Evolutionary conservation across 2,113 vertebrate species (phyloP).

Genomic region (Romanogobio albipinnatus): DNA sequence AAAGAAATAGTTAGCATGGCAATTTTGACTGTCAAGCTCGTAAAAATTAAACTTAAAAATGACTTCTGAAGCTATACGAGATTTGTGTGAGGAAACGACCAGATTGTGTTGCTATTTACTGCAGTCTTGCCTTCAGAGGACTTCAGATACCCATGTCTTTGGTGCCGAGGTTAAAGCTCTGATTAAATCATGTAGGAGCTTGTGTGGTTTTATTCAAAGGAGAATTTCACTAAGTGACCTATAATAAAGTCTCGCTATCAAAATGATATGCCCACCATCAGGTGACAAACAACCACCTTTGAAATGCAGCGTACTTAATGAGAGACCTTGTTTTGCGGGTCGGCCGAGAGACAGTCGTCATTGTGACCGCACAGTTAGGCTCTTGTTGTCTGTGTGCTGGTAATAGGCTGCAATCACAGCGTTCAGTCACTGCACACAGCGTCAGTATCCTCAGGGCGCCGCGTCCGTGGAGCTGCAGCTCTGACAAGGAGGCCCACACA

Average conservation of each 20-base stretch:
- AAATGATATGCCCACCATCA: not conserved
- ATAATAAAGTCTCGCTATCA: conserved; percentile 13
- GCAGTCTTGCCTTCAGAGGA: not conserved
- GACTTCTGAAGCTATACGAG: not conserved
- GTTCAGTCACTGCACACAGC: conserved; percentile 45
- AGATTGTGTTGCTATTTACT: not conserved
- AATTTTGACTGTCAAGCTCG: not conserved
- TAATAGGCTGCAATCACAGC: conserved; percentile 45
- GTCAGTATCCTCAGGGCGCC: conserved; percentile 62
- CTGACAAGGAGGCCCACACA: conserved; percentile 59
- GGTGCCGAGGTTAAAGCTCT: not conserved
- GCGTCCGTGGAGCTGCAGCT: conserved; percentile 52
- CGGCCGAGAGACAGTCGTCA: conserved; percentile 62
- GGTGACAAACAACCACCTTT: conserved; percentile 20
- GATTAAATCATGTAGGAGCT: conserved; percentile 5
- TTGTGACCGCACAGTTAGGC: conserved; percentile 67
- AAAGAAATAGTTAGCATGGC: not conserved
- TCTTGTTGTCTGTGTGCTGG: conserved; percentile 60
- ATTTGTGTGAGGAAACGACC: not conserved
- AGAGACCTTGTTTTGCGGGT: not conserved
- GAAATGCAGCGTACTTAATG: not conserved
- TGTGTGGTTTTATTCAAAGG: conserved; percentile 3
- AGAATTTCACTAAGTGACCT: conserved; percentile 19
- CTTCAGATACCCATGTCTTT: not conserved
- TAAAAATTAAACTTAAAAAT: not conserved